phyloP scores from a whole-genome alignment of 2,888 invertebrate species.

The Epistrophe grossulariae region DNA sequence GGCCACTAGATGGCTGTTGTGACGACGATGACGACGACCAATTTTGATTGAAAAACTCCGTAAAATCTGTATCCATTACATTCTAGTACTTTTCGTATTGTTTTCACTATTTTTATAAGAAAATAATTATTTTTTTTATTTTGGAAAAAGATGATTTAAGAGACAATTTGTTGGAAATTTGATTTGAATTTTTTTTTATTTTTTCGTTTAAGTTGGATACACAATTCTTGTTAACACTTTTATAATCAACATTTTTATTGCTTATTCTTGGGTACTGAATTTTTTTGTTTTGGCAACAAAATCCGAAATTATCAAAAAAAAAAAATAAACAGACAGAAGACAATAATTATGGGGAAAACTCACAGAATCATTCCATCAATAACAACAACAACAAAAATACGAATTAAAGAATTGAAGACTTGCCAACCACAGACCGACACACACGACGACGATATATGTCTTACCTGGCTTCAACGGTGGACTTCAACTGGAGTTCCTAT shows the following conservation, averaged over 20 bases:
- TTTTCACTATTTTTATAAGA: constrained; percentile 32
- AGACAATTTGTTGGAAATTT: background rate
- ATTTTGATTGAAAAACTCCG: constrained; percentile 78
- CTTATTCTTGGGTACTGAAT: constrained; percentile 53
- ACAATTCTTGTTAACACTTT: constrained; percentile 76
- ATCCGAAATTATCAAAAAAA: constrained; percentile 42
- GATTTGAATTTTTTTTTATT: background rate
- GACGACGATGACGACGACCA: constrained; percentile 74
- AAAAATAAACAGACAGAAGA: constrained; percentile 41
- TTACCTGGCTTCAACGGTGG: constrained; percentile 36
- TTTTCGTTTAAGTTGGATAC: constrained; percentile 74
- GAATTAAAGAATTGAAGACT: constrained; percentile 9
- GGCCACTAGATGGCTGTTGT: constrained; percentile 50
- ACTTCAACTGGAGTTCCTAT: constrained; percentile 38
- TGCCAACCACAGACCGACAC: constrained; percentile 5
- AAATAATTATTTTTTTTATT: constrained; percentile 16
- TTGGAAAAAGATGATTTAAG: background rate
- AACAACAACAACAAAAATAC: constrained; percentile 38
- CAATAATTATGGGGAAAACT: constrained; percentile 2
- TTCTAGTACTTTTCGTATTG: constrained; percentile 66
- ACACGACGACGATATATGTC: constrained; percentile 11
- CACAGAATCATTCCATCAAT: constrained; percentile 14
- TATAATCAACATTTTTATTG: constrained; percentile 74
- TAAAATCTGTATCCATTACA: constrained; percentile 79
- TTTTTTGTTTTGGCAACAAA: constrained; percentile 29